phyloP scores from a whole-genome alignment of 2,888 invertebrate species.

The Tuberolachnus salignus region DNA sequence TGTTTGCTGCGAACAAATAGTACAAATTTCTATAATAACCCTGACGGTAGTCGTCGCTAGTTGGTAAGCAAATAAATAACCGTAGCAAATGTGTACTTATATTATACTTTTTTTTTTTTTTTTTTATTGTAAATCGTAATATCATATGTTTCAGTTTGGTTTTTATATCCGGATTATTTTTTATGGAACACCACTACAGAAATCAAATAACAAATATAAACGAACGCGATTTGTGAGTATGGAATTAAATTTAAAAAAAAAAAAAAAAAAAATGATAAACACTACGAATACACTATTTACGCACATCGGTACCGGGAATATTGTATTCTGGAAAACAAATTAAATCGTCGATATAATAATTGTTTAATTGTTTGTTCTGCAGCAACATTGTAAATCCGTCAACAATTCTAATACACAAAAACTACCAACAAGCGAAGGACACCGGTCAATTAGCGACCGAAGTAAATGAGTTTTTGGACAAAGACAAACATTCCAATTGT shows the following conservation, averaged over 20 bases:
- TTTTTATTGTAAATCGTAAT: too few species aligned
- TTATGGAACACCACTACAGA: slow-evolving; percentile 23
- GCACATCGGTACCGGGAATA: too few species aligned
- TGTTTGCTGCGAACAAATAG: slow-evolving; percentile 8
- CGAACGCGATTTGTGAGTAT: slow-evolving; percentile 32
- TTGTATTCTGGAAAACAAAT: too few species aligned
- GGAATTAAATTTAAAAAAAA: too few species aligned
- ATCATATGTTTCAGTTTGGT: slow-evolving; percentile 34
- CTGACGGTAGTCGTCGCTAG: slow-evolving; percentile 2
- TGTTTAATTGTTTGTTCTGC: neutral
- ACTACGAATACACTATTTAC: too few species aligned
- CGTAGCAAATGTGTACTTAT: neutral
- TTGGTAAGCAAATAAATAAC: slow-evolving; percentile 23
- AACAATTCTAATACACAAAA: neutral
- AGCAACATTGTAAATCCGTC: neutral
- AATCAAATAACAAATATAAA: slow-evolving; percentile 19
- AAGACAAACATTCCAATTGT: slow-evolving; percentile 19
- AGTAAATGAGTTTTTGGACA: slow-evolving; percentile 26
- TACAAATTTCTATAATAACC: slow-evolving; percentile 33
- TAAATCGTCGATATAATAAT: too few species aligned
- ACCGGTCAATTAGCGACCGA: neutral
- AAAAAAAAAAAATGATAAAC: too few species aligned
- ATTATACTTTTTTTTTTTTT: neutral
- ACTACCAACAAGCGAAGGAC: neutral
- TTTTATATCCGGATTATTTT: slow-evolving; percentile 30